phyloP scores from a whole-genome alignment of 2,113 vertebrate genomes.

The Phalacrocorax brasilianus region DNA sequence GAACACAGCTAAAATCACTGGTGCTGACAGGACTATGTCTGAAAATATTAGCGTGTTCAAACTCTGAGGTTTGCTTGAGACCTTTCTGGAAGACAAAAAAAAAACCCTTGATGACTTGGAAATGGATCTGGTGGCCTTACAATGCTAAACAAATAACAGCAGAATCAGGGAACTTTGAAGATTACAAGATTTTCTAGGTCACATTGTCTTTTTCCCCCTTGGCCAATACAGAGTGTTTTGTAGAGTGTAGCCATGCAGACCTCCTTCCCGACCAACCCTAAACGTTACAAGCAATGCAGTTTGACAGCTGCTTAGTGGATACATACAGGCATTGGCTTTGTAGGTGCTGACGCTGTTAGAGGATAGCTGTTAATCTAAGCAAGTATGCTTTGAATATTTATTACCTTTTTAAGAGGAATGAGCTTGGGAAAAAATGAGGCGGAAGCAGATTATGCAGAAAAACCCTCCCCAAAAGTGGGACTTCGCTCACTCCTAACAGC shows the following conservation, averaged over 20 bases:
- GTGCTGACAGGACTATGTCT: background rate
- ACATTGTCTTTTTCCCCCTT: background rate
- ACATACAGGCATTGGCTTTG: background rate
- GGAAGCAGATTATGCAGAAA: background rate
- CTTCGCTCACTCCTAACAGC: background rate
- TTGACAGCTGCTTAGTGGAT: conserved; percentile 11
- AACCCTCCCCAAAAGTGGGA: background rate
- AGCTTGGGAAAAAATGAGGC: background rate
- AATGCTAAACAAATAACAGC: conserved; percentile 38
- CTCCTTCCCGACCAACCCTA: background rate
- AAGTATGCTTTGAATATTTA: conserved; percentile 50
- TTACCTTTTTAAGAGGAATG: conserved; percentile 2
- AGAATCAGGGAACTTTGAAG: conserved; percentile 6
- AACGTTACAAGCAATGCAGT: conserved; percentile 33
- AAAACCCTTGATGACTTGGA: background rate
- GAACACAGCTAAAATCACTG: background rate
- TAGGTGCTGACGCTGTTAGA: conserved; percentile 29
- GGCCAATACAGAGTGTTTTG: conserved; percentile 44
- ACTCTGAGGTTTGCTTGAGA: background rate
- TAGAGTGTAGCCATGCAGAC: conserved; percentile 23
- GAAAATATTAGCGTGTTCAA: background rate
- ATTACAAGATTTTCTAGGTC: conserved; percentile 48
- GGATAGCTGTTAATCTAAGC: background rate
- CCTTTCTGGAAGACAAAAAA: conserved; percentile 15
- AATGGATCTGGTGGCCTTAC: conserved; percentile 32